Conservation (phyloP, 2,888 invertebrate species). For the Cerceris rybyensis region DNA sequence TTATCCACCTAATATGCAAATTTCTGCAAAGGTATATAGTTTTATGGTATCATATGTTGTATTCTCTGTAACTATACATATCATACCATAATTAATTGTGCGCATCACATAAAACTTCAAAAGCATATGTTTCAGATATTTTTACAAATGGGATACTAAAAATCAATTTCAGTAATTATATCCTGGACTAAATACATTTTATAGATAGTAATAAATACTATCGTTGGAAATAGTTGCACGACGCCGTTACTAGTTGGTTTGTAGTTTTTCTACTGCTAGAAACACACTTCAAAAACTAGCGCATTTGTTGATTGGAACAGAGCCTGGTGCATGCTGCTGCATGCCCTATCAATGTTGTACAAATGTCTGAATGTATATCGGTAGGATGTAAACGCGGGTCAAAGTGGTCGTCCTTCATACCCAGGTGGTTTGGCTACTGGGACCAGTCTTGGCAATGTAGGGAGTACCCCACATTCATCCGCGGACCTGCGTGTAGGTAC, state of each 20-base stretch:
- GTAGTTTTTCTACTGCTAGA: constrained; percentile 15
- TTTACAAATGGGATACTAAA: constrained; percentile 10
- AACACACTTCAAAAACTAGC: constrained; percentile 47
- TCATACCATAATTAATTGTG: background rate
- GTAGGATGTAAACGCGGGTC: constrained; percentile 81
- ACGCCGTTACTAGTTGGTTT: constrained; percentile 2
- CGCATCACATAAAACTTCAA: constrained; percentile 6
- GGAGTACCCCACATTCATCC: constrained; percentile 76
- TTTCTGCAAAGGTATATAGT: constrained; percentile 17
- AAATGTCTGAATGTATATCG: constrained; percentile 80
- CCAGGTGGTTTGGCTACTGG: constrained; percentile 78
- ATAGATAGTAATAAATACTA: constrained; percentile 14
- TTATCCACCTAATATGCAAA: constrained; percentile 10
- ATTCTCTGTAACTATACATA: background rate
- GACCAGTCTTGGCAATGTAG: constrained; percentile 79
- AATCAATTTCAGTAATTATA: constrained; percentile 13
- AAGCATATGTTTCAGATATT: constrained; percentile 6
- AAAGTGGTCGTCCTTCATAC: constrained; percentile 79
- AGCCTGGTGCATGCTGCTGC: constrained; percentile 77
- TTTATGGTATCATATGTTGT: constrained; percentile 10
- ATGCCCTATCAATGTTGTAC: constrained; percentile 80
- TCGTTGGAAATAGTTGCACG: constrained; percentile 5
- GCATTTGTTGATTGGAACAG: constrained; percentile 74
- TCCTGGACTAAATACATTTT: background rate
- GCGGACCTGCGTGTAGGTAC: constrained; percentile 81